Evolutionary conservation across 2,888 invertebrate genomes (phyloP), one percentile per base, ranked within the genome.

Genomic region (Malthinus flaveolus): DNA sequence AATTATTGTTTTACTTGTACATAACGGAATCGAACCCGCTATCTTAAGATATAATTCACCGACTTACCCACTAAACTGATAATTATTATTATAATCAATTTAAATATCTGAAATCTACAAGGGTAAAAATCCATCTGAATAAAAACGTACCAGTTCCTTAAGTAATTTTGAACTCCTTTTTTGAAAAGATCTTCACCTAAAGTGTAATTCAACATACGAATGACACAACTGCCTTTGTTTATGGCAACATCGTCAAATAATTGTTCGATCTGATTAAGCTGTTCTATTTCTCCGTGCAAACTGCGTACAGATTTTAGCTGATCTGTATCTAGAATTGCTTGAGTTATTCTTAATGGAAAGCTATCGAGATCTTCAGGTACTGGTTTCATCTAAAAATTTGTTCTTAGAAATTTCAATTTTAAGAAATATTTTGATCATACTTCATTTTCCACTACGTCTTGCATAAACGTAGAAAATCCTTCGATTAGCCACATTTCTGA

Each of bases 401-500:
- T 2, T 23, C 5, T 23, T 23, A 23, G 23, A 13, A 33, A 46
- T 32, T 31, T 13, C 48, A 33, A 37, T 34, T 53, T 15, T 50
- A 15, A 48, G 11, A 8, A 32, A 32, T 34, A 15, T 7, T 9
- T 33, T 8, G 15, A 48, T 13, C 32, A 9, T 60, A 60, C 60
- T 12, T 56, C 49, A 37, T 44, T 52, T 49, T 60, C 49, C 0
- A 83, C 82, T 1, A 83, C 76, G 68, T 83, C 83, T 58, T 84
- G 82, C 68, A 84, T 79, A 66, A 84, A 85, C 0, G 83, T 83
- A 1, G 91, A 89, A 73, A 92, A 90, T 0, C 91, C 91, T 76
- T 89, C 88, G 66, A 87, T 87, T 9, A 89, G 78, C 88, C 88
- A 89, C 4, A 85, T 76, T 64, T 85, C 85, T n/a, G 83, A 83